phyloP scores from a whole-genome alignment of 64 coral and sea anemone genomes.

The Pocillopora verrucosa region DNA sequence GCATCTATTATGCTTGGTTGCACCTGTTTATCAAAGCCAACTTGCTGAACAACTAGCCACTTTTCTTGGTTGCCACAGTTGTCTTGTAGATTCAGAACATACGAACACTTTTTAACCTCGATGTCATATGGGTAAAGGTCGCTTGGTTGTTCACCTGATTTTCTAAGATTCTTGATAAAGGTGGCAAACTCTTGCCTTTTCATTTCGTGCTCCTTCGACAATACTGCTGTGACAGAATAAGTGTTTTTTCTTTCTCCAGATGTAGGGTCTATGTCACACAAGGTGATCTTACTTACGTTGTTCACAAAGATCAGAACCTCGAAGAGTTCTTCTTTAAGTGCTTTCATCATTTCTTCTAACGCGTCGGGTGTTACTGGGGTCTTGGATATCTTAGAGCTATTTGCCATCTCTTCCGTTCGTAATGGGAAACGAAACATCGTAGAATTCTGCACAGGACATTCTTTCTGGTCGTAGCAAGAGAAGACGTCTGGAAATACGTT shows the following conservation, averaged over 20 bases:
- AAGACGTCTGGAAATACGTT: conserved; percentile 64
- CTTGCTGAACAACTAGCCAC: conserved; percentile 69
- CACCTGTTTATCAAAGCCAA: conserved; percentile 55
- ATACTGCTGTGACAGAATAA: conserved; percentile 20
- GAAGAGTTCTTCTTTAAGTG: conserved; percentile 34
- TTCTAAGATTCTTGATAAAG: conserved; percentile 33
- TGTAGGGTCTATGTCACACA: conserved; percentile 28
- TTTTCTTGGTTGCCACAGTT: conserved; percentile 25
- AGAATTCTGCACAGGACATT: conserved; percentile 18
- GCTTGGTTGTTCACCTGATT: background rate
- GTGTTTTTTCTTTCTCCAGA: background rate
- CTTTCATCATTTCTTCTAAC: conserved; percentile 21
- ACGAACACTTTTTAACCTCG: conserved; percentile 9
- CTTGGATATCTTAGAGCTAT: conserved; percentile 1
- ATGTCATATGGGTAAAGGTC: conserved; percentile 2
- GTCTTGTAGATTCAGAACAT: conserved; percentile 53
- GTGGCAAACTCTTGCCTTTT: conserved; percentile 36
- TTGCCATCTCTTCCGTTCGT: conserved; percentile 34
- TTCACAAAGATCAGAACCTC: conserved; percentile 64
- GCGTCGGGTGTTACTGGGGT: background rate
- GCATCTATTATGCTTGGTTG: conserved; percentile 11
- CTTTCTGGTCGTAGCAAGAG: conserved; percentile 39
- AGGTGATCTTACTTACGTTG: conserved; percentile 43
- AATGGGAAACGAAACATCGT: conserved; percentile 66
- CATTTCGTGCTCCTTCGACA: conserved; percentile 31